Conservation (phyloP, 2,113 vertebrate genomes). For the Enhydra lutris region DNA sequence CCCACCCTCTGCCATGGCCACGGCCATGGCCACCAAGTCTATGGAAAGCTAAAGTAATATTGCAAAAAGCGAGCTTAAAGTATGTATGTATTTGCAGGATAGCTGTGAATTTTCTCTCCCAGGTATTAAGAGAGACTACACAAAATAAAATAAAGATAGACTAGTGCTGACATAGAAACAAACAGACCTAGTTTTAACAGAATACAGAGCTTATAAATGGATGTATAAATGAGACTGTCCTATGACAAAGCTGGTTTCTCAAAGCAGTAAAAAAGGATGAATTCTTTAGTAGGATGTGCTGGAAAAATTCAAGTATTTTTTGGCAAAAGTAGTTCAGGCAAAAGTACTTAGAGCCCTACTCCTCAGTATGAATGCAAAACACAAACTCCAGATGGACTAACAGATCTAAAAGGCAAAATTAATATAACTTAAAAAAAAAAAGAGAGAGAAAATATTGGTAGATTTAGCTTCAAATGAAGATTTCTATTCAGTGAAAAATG, state of each 20-base stretch:
- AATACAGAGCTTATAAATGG: not conserved
- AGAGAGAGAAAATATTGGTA: not conserved
- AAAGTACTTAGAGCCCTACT: not conserved
- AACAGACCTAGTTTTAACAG: not conserved
- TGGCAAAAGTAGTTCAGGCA: not conserved
- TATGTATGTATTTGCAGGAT: not conserved
- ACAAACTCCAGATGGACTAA: not conserved
- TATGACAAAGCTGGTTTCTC: not conserved
- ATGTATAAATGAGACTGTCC: not conserved
- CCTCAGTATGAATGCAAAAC: not conserved
- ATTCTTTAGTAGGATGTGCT: not conserved
- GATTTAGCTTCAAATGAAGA: not conserved
- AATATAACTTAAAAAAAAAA: not conserved
- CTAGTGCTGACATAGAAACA: not conserved
- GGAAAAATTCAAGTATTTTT: not conserved
- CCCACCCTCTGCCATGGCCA: no score
- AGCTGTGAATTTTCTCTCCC: not conserved
- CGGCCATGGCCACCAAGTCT: not conserved
- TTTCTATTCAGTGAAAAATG: not conserved
- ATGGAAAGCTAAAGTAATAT: not conserved
- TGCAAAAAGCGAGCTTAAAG: not conserved
- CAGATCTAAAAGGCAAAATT: slow-evolving; percentile 9
- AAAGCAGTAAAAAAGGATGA: not conserved
- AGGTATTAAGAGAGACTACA: not conserved
- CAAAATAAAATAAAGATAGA: not conserved